Conservation (phyloP, 2,888 invertebrate genomes). For the Polietes domitor region DNA sequence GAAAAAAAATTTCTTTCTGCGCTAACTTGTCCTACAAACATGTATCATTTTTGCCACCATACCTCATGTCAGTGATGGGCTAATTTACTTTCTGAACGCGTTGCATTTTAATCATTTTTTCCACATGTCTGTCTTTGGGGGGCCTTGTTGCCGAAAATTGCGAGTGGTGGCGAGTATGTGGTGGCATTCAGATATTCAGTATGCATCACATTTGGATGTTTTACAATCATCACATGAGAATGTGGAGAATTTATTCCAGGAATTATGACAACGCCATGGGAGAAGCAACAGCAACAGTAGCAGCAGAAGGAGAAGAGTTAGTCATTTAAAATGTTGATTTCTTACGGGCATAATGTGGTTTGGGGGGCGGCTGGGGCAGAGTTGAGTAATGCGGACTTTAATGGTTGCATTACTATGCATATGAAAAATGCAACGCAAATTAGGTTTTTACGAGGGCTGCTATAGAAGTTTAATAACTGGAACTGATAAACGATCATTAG, state of each 20-base stretch:
- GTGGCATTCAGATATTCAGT: neutral
- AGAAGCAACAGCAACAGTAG: too few relatives aligned
- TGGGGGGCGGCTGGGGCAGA: neutral
- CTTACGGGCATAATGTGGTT: conserved; percentile 37
- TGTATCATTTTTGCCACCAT: neutral
- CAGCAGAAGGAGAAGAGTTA: conserved; percentile 6
- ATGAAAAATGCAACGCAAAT: conserved; percentile 1
- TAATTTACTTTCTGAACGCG: conserved; percentile 60
- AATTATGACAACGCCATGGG: conserved; percentile 18
- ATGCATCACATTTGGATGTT: too few relatives aligned
- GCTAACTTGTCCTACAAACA: neutral
- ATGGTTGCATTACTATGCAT: conserved; percentile 44
- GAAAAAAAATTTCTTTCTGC: too few relatives aligned
- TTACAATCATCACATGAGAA: too few relatives aligned
- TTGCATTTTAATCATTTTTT: conserved; percentile 44
- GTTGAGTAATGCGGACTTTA: conserved; percentile 28
- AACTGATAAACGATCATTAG: too few relatives aligned
- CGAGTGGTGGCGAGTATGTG: neutral
- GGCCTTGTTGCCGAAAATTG: too few relatives aligned
- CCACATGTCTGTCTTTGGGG: neutral
- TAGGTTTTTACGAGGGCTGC: neutral
- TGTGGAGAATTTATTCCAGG: conserved; percentile 5
- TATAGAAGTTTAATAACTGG: neutral
- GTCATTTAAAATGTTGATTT: conserved; percentile 62
- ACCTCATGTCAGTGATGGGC: conserved; percentile 4